Conservation (phyloP, 2,113 vertebrate genomes). For the Heptranchias perlo region DNA sequence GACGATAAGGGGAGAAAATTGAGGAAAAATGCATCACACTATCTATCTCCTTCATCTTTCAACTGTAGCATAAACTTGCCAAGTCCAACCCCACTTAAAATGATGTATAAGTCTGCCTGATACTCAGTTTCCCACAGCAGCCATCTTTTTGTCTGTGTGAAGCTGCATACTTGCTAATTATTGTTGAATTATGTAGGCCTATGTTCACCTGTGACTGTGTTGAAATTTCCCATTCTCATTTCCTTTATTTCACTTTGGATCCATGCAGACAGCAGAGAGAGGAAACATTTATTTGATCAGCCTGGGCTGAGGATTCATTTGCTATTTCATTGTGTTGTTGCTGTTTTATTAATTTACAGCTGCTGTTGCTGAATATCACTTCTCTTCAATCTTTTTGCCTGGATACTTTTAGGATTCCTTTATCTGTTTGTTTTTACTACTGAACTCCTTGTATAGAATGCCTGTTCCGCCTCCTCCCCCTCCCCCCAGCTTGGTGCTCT, state of each 20-base stretch:
- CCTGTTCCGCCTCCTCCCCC: too few relatives aligned
- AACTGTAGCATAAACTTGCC: background rate
- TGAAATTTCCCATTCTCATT: background rate
- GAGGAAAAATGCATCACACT: background rate
- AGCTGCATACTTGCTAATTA: background rate
- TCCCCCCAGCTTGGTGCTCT: background rate
- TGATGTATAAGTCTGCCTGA: background rate
- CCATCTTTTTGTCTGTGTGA: background rate
- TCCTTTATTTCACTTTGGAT: background rate
- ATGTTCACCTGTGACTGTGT: background rate
- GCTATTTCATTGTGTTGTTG: background rate
- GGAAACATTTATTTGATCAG: background rate
- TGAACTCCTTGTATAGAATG: background rate
- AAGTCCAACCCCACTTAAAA: background rate
- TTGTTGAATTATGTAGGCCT: background rate
- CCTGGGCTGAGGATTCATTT: background rate
- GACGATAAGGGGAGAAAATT: background rate
- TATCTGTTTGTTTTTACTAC: background rate
- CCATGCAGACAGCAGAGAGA: background rate
- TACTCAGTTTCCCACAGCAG: background rate
- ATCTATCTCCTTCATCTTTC: background rate
- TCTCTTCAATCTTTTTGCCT: background rate
- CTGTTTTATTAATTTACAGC: background rate
- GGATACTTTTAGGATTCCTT: background rate
- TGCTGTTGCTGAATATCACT: background rate